Percentiles rank a stretch among this genome's conserved stretches.
These are phyloP conservation scores for Riptortus pedestris DNA, from an alignment of 1,140 invertebrate species.

Conservation along the genomic window DNA sequence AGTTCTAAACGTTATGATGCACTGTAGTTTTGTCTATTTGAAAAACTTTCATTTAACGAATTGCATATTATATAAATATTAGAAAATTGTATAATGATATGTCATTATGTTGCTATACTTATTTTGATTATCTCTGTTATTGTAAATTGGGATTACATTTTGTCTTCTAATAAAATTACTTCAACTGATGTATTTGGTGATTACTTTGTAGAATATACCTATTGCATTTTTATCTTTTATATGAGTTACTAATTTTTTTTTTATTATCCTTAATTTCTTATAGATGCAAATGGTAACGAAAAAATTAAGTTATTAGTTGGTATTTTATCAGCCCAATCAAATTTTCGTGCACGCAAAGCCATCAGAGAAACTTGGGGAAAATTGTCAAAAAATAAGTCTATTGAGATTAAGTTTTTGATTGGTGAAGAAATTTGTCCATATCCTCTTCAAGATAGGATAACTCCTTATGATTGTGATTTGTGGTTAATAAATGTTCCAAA, in stretches of 20 bases:
- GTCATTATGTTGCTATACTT: neutral
- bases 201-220: neutral
- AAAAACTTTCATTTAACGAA: neutral
- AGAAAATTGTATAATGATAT: no score
- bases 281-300: neutral
- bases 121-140: neutral
- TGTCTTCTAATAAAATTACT: neutral
- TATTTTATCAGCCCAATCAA: neutral
- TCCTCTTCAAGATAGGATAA: neutral
- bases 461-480: conserved; percentile 1
- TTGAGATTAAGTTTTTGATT: neutral
- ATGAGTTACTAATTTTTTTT: neutral
- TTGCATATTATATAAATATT: neutral
- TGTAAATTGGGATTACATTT: neutral
- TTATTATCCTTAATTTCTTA: neutral
- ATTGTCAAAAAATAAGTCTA: neutral
- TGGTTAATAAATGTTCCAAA: neutral
- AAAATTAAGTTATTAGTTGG: conserved; percentile 1
- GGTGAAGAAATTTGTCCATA: neutral
- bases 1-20: neutral
- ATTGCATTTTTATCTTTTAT: neutral
- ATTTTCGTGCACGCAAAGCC: neutral
- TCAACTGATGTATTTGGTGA: neutral
- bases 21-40: neutral
- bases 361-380: conserved; percentile 11